Base-by-base conservation (phyloP, 2,888 invertebrate species). In the Pharmacophagus antenor region DNA sequence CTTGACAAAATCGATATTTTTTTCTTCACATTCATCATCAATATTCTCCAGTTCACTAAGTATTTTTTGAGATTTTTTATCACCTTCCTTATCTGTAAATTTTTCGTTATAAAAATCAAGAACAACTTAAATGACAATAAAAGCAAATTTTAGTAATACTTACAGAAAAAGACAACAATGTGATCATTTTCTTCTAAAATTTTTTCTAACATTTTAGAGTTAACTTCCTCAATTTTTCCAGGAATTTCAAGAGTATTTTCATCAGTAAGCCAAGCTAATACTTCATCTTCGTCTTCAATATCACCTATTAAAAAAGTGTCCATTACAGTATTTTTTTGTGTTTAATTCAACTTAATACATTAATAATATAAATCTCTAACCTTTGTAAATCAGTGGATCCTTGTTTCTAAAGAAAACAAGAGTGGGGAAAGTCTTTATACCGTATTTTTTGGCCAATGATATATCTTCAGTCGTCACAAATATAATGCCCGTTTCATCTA, bases 101-200 rank as follows among this genome's bases (percentile, higher is more conserved):
- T 18, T 31, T 41, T 22, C 12, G 18, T 25, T 46, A 25, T 23
- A n/a, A 2, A 56, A 46, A n/a, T 20, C 10, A 22, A 8, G 2
- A 31, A n/a, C 37, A 25, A 23, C 7, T 18, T 2, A 41, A 41
- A 8, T 12, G 8, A 18, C 17, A 10, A 18, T 17, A 15, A 31
- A 46, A 21, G 5, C 21, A 25, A 18, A 31, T 4, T 44, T 46
- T 22, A 57, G 31, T 22, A 54, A 65, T 64, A 92, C 96, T 94
- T 91, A 97, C 97, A 98, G 91, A 98, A 98, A 81, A 97, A 97
- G 18, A 97, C 97, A 50, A 97, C 97, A 52, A 97, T 95, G 73
- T 96, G 95, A 70, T 97, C 95, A 69, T 96, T 96, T 79, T 96
- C 96, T 63, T 95, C 93, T 64, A 98, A 91, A 67, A 97, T 95